phyloP scores from a whole-genome alignment of 1,140 invertebrate genomes.

The Pteromalus puparum region DNA sequence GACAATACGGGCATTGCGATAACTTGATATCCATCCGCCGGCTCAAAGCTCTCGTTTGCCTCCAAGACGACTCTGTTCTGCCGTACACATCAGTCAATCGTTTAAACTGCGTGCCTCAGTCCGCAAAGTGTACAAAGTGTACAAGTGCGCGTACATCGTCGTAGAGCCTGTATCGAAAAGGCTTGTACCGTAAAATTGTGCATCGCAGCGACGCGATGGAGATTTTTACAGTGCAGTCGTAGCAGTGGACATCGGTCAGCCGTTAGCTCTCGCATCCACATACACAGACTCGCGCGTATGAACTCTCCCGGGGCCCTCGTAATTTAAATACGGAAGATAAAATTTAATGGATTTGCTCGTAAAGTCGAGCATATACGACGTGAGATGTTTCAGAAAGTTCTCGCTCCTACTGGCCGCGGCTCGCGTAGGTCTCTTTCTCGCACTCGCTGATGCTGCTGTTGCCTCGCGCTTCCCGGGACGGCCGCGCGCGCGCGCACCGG shows the following conservation, averaged over 20 bases:
- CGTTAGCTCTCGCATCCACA: neutral
- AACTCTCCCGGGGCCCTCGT: constrained; percentile 26
- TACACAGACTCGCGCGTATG: neutral
- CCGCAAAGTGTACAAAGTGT: neutral
- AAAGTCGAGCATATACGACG: constrained; percentile 48
- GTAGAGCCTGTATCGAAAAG: neutral
- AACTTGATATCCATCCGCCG: too few relatives aligned
- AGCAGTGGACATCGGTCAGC: neutral
- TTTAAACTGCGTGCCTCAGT: too few relatives aligned
- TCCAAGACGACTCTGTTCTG: too few relatives aligned
- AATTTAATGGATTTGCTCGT: constrained; percentile 53
- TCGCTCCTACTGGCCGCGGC: neutral
- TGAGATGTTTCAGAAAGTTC: constrained; percentile 49
- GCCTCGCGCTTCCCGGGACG: neutral
- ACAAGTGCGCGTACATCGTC: neutral
- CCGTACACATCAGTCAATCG: too few relatives aligned
- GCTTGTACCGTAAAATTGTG: neutral
- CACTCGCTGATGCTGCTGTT: neutral
- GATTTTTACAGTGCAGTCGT: neutral
- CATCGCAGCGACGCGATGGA: neutral
- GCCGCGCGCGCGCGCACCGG: constrained; percentile 6
- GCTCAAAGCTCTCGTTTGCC: too few relatives aligned
- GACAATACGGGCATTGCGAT: too few relatives aligned
- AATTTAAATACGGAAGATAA: constrained; percentile 54
- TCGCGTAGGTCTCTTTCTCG: neutral